Conservation (phyloP, 2,113 vertebrate genomes). For the Gopherus flavomarginatus region DNA sequence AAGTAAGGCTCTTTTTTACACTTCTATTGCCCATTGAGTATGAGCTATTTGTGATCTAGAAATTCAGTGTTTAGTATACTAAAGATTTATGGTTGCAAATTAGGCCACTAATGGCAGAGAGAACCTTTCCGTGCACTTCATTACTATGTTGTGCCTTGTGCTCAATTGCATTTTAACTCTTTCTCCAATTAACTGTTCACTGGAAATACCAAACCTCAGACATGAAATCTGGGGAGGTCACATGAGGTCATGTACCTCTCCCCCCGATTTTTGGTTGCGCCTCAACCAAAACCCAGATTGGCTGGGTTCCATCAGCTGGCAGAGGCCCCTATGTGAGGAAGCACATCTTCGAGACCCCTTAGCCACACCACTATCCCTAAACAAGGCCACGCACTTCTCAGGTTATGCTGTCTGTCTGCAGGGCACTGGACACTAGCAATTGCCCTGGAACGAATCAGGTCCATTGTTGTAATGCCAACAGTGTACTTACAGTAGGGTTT, state of each 20-base stretch:
- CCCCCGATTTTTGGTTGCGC: too few relatives aligned
- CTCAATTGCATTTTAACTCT: not conserved
- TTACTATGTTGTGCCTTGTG: not conserved
- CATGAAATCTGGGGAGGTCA: not conserved
- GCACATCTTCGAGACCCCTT: not conserved
- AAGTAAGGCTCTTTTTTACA: not conserved
- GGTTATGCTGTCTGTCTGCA: not conserved
- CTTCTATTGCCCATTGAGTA: not conserved
- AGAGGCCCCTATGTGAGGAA: not conserved
- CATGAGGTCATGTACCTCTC: not conserved
- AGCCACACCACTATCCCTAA: not conserved
- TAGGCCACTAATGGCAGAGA: conserved; percentile 7
- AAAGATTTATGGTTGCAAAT: not conserved
- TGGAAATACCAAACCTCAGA: not conserved
- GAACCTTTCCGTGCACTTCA: not conserved
- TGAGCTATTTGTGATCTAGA: not conserved
- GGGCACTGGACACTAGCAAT: not conserved
- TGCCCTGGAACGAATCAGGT: not conserved
- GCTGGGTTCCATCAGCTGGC: not conserved
- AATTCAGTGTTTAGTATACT: not conserved
- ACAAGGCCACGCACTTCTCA: not conserved
- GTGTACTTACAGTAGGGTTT: not conserved
- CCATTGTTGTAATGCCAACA: not conserved
- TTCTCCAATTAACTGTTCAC: not conserved
- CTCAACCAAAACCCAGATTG: too few relatives aligned